Base-by-base conservation (phyloP, 2,888 invertebrate species). In the Salpingus planirostris region DNA sequence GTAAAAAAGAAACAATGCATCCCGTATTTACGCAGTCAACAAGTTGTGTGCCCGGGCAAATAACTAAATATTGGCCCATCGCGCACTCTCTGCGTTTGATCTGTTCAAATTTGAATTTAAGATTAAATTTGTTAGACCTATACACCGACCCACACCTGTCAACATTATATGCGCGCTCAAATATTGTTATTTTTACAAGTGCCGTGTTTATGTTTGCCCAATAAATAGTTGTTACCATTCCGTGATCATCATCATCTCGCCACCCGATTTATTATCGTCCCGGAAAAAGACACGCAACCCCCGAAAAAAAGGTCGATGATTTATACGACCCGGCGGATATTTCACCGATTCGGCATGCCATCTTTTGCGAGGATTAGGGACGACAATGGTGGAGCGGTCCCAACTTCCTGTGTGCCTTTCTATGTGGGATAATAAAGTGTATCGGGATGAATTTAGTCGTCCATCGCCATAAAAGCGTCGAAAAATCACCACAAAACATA, bases 21-120 rank as follows among this genome's bases (percentile, higher is more conserved):
- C 47, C 54, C 50, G 56, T 64, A 62, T 64, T 64, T 62, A 62
- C 61, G 61, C 54, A 62, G 62, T 62, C 64, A 62, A 64, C 64
- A 64, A 60, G 58, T 60, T 62, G 62, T 62, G 58, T 63, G 59
- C 59, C 53, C 60, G 58, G 57, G 62, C 60, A 62, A 64, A 64
- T 63, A 64, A 60, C 63, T 63, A 64, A 64, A 64, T 64, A 64
- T 64, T 64, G 63, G 64, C 55, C 62, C 61, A 58, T 61, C 60
- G 59, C 61, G 53, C 49, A 54, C 49, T n/a, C n/a, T 54, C 46
- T 54, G 52, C 61, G 60, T 64, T 64, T 62, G 64, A 64, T 64
- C 64, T 63, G 62, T 62, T 60, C 64, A 64, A 64, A 64, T 64
- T 64, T 64, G 62, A 63, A 63, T 64, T 63, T 62, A 64, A 64